A percentile compares a stretch with the other conserved stretches of the same genome.
Conservation (phyloP, 1,140 invertebrate genomes). For the Drosophila setifemur region DNA sequence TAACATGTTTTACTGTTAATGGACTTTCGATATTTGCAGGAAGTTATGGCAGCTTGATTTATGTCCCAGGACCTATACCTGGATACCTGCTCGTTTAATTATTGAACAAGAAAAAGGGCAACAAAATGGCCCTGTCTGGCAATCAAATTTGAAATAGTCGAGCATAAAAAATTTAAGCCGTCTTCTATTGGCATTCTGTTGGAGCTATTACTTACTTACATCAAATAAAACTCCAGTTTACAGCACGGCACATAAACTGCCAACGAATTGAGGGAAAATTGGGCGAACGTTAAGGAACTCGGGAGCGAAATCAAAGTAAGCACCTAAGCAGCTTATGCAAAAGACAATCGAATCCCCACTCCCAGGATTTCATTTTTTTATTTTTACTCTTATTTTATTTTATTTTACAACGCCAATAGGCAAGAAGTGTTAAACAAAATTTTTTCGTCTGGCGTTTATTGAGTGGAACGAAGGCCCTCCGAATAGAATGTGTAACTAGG, state of each 20-base stretch:
- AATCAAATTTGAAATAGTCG: slow-evolving; percentile 40
- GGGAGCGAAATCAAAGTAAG: slow-evolving; percentile 71
- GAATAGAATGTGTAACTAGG: slow-evolving; percentile 11
- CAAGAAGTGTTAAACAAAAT: slow-evolving; percentile 72
- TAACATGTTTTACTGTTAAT: slow-evolving; percentile 74
- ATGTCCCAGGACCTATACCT: slow-evolving; percentile 34
- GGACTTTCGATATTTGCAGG: slow-evolving; percentile 78
- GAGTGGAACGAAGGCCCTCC: slow-evolving; percentile 53
- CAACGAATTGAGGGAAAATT: slow-evolving; percentile 32
- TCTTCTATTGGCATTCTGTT: slow-evolving; percentile 23
- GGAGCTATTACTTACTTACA: slow-evolving; percentile 57
- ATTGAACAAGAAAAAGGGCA: slow-evolving; percentile 16
- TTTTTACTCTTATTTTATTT: slow-evolving; percentile 34
- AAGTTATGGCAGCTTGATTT: slow-evolving; percentile 77
- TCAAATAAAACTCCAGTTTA: slow-evolving; percentile 70
- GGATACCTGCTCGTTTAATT: slow-evolving; percentile 38
- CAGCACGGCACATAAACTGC: slow-evolving; percentile 58
- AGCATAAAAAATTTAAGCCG: slow-evolving; percentile 42
- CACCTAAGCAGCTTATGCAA: slow-evolving; percentile 75
- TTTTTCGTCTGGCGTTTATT: slow-evolving; percentile 70
- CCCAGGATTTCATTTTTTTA: background rate
- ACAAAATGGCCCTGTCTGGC: slow-evolving; percentile 13
- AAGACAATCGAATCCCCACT: slow-evolving; percentile 51
- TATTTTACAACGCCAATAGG: slow-evolving; percentile 53
- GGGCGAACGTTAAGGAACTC: slow-evolving; percentile 31